A percentile compares a stretch with the other conserved stretches of the same genome.
Conservation (phyloP, 2,888 invertebrate species). For the Calliphora vomitoria region DNA sequence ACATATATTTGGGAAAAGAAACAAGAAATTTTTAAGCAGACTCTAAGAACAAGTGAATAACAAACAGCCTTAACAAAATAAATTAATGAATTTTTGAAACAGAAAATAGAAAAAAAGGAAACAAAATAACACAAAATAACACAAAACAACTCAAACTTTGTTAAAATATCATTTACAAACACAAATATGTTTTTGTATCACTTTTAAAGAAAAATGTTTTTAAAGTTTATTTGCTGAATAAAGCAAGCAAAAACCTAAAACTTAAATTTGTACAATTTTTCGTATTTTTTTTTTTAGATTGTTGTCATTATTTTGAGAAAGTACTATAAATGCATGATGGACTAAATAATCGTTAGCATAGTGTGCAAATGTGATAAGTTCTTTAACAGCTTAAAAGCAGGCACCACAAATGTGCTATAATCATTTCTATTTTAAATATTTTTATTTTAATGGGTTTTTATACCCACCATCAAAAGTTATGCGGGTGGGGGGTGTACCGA, state of each 20-base stretch:
- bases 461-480: too few species aligned
- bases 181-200: too few species aligned
- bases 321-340: constrained; percentile 16
- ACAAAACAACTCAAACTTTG: background rate
- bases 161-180: background rate
- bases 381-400: too few species aligned
- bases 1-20: background rate
- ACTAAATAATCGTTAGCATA: background rate
- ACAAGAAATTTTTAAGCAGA: constrained; percentile 26
- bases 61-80: constrained; percentile 45
- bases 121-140: background rate
- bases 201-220: background rate
- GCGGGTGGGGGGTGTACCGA: too few species aligned
- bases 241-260: background rate
- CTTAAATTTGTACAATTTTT: background rate
- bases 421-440: too few species aligned
- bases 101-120: background rate
- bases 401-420: too few species aligned
- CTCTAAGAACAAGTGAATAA: constrained; percentile 60
- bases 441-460: too few species aligned
- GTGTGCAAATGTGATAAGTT: too few species aligned
- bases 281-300: background rate
- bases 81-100: constrained; percentile 66
- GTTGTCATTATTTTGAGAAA: constrained; percentile 2
- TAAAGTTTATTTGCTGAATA: background rate